Percentiles rank a stretch among this genome's conserved stretches.
Conservation (phyloP, 2,113 vertebrate species). For the Hyaena hyaena region DNA sequence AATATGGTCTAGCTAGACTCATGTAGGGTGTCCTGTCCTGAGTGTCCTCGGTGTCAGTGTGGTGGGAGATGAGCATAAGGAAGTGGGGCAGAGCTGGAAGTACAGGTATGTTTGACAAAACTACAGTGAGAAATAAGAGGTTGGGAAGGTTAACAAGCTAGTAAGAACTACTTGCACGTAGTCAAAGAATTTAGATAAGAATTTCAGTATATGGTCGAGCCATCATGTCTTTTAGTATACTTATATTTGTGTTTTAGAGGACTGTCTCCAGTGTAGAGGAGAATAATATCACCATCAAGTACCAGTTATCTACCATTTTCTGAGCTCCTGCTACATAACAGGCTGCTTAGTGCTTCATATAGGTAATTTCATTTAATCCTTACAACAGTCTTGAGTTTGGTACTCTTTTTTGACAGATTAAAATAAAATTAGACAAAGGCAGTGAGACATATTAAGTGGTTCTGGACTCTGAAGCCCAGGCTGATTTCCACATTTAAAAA, state of each 20-base stretch:
- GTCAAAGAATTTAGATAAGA: neutral
- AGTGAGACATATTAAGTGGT: neutral
- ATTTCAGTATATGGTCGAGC: neutral
- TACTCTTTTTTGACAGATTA: constrained; percentile 43
- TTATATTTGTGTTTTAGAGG: constrained; percentile 23
- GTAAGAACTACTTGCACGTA: neutral
- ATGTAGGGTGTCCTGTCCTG: neutral
- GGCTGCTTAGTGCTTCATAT: neutral
- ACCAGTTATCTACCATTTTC: neutral
- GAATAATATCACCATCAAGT: neutral
- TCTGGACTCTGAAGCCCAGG: neutral
- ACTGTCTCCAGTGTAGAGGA: neutral
- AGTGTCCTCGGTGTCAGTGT: neutral
- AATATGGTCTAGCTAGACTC: neutral
- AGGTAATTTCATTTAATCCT: constrained; percentile 55
- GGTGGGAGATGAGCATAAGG: neutral
- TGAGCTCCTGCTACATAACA: constrained; percentile 29
- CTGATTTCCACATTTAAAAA: constrained; percentile 21
- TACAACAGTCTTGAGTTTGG: constrained; percentile 43
- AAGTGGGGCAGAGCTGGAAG: neutral
- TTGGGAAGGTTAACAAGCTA: neutral
- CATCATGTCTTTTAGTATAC: neutral
- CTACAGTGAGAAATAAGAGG: neutral
- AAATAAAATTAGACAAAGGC: neutral
- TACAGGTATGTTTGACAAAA: neutral